phyloP scores from a whole-genome alignment of 2,113 vertebrate genomes.

The Oophaga pumilio region DNA sequence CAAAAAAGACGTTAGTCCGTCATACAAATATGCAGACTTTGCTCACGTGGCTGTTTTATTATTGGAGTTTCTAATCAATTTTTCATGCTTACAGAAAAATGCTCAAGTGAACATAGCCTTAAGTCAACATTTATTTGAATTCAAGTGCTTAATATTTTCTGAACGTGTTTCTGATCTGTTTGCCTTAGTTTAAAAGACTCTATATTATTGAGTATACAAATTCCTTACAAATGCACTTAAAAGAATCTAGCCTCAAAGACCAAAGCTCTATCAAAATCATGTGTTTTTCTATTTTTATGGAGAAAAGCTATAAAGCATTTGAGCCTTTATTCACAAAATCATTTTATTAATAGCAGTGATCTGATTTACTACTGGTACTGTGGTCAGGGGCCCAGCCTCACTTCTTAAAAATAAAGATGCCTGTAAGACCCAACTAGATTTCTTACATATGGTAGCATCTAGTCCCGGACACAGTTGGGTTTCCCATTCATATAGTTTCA shows the following conservation, averaged over 20 bases:
- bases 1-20: not conserved
- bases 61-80: conserved; percentile 18
- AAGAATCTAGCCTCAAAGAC: not conserved
- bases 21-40: conserved; percentile 6
- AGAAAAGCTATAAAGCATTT: not conserved
- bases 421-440: too few species aligned
- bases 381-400: not conserved
- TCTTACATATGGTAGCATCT: too few species aligned
- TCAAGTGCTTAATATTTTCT: not conserved
- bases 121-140: conserved; percentile 26
- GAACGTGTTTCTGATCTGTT: not conserved
- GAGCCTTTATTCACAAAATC: not conserved
- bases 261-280: not conserved
- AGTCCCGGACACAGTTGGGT: too few species aligned
- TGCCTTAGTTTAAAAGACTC: not conserved
- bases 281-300: not conserved
- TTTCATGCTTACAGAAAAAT: conserved; percentile 35
- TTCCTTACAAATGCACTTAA: not conserved
- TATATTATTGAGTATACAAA: not conserved
- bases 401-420: not conserved
- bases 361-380: not conserved
- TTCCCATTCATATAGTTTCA: too few species aligned
- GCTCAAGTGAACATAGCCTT: not conserved
- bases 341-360: not conserved
- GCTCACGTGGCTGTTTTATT: not conserved